Base-by-base conservation (phyloP, 1,140 invertebrate genomes). In the Pseudomyrmex cubaensis region DNA sequence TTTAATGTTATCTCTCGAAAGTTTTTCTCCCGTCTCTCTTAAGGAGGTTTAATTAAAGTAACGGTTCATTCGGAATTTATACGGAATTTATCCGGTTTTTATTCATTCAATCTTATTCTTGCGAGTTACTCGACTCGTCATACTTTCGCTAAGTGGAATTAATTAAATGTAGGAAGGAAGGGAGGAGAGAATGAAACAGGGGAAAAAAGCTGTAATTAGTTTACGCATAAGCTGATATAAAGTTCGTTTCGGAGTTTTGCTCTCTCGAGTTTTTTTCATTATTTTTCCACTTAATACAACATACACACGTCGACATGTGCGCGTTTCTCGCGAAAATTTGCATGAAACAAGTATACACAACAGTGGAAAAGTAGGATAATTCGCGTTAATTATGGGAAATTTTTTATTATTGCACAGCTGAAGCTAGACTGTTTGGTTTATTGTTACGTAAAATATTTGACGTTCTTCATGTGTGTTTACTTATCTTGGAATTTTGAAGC, bases 21-120 rank as follows among this genome's bases (percentile, higher is more conserved):
- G 35, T 35, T 35, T 35, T 35, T 35, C 35, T 10, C 57, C 57
- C n/a, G 20, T 20, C 56, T 35, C 5, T 5, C n/a, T 17, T 22
- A 15, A 9, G 13, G 44, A 44, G 50, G 35, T 78, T 80, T 70
- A 80, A 80, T 80, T 80, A 80, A 80, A 59, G 35, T 54, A 80
- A 59, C 44, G 17, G 3, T 54, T 75, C 35, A 61, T 62, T 75
- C 48, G 12, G 25, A 61, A 62, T 82, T 52, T 52, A 22, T 66
- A 12, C 17, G 46, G 10, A n/a, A 69, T 70, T 74, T 50, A 76
- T 73, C 20, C 59, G 17, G 35, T 35, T 74, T 76, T 82, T 50
- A 73, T 73, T 76, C 78, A 54, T 66, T 76, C 57, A 63, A 76
- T 75, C 48, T 63, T 75, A 54, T 35, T 35, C 35, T 35, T 35